Evolutionary conservation across 2,797 vertebrate genomes (phyloP).

Genomic region (Todus mexicanus): DNA sequence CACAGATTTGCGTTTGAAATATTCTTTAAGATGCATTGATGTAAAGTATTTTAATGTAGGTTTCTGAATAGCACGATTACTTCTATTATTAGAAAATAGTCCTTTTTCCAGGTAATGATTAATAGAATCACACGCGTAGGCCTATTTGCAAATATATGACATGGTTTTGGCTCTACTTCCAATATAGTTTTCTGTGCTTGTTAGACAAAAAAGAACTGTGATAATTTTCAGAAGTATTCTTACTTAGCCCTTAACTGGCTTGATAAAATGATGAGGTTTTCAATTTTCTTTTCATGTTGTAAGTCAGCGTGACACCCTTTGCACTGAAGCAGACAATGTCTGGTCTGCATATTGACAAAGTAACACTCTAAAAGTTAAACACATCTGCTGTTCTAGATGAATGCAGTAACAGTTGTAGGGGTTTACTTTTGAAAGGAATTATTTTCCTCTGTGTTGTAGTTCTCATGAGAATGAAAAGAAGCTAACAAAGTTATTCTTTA

Average conservation of each 20-base stretch:
- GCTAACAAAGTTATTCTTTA: neutral
- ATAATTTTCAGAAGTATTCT: neutral
- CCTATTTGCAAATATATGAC: neutral
- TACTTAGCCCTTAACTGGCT: neutral
- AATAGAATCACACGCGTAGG: accelerated
- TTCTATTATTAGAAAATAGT: neutral
- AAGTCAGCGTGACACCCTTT: neutral
- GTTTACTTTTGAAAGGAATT: neutral
- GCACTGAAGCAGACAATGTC: neutral
- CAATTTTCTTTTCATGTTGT: neutral
- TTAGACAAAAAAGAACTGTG: neutral
- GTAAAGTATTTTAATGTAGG: neutral
- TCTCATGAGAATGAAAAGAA: neutral
- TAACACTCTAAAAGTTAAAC: neutral
- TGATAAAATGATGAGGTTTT: neutral
- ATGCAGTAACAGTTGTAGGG: neutral
- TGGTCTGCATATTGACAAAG: neutral
- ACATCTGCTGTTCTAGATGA: neutral
- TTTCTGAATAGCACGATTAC: neutral
- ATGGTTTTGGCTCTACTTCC: neutral
- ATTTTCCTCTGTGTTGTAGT: neutral
- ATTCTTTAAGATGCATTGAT: neutral
- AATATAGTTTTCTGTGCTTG: neutral
- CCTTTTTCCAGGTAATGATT: neutral
- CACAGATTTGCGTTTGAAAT: neutral